Conservation (phyloP, 2,888 invertebrate genomes). For the Hypomecis punctinalis region DNA sequence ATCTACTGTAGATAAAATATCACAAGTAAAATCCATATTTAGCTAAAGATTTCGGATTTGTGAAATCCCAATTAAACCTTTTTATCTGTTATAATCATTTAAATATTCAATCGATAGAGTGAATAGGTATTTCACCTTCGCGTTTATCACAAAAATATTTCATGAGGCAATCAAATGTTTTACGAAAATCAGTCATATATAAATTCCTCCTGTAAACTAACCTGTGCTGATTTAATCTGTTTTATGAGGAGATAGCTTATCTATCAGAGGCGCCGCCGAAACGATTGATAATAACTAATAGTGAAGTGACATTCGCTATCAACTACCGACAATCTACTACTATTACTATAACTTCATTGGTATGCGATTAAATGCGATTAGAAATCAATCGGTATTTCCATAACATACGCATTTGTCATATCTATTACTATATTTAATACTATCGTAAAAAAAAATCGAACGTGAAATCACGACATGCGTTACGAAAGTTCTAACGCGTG, state of each 20-base stretch:
- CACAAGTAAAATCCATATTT: no score
- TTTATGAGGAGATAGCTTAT: slow-evolving; percentile 25
- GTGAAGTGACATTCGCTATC: slow-evolving; percentile 15
- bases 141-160: slow-evolving; percentile 8
- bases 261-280: slow-evolving; percentile 28
- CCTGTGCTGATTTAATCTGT: slow-evolving; percentile 25
- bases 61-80: no score
- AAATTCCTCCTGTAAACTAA: slow-evolving; percentile 21
- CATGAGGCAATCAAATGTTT: slow-evolving; percentile 10
- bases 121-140: no score
- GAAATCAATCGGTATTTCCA: slow-evolving; percentile 25
- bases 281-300: background rate
- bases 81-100: no score
- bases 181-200: slow-evolving; percentile 1
- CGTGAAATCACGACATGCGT: background rate
- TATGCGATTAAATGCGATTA: slow-evolving; percentile 23
- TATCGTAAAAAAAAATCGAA: background rate
- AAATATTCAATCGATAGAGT: no score
- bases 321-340: background rate
- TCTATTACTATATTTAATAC: background rate
- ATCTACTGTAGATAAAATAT: no score
- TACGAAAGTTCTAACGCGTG: slow-evolving; percentile 4
- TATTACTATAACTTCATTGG: slow-evolving; percentile 7
- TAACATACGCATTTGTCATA: background rate
- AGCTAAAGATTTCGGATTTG: no score